phyloP scores from a whole-genome alignment of 2,113 vertebrate species.

The Ptyas mucosa region DNA sequence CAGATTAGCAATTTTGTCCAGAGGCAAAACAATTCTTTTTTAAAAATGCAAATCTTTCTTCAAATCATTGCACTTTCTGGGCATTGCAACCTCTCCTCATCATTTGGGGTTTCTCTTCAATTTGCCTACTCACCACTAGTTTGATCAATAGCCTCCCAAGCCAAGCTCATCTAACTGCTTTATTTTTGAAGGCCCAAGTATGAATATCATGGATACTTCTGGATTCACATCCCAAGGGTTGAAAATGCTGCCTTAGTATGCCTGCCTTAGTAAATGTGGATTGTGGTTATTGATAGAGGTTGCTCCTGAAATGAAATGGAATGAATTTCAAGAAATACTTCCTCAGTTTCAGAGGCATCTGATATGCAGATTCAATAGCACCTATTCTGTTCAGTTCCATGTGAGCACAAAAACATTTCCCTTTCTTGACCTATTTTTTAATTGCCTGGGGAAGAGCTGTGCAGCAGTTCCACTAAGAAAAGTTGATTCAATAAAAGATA shows the following conservation, averaged over 20 bases:
- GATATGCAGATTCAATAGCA: neutral
- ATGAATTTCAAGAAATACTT: neutral
- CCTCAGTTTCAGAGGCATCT: neutral
- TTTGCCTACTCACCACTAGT: neutral
- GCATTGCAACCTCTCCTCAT: neutral
- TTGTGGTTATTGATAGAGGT: neutral
- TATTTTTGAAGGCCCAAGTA: neutral
- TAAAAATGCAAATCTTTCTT: neutral
- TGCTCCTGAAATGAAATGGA: neutral
- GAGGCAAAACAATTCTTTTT: neutral
- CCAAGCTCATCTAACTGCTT: neutral
- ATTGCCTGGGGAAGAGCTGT: neutral
- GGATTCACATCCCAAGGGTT: neutral
- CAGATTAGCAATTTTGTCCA: neutral
- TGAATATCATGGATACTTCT: neutral
- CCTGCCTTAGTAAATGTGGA: neutral
- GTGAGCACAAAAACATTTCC: neutral
- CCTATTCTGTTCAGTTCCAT: neutral
- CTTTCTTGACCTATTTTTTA: no score
- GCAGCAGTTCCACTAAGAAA: conserved; percentile 1
- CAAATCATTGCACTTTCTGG: neutral
- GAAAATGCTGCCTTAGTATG: neutral
- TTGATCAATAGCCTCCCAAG: neutral
- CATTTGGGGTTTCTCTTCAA: neutral
- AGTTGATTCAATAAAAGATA: conserved; percentile 28